phyloP scores from a whole-genome alignment of 37 sponge, comb jelly and placozoan genomes.

The Haliclona indistincta region DNA sequence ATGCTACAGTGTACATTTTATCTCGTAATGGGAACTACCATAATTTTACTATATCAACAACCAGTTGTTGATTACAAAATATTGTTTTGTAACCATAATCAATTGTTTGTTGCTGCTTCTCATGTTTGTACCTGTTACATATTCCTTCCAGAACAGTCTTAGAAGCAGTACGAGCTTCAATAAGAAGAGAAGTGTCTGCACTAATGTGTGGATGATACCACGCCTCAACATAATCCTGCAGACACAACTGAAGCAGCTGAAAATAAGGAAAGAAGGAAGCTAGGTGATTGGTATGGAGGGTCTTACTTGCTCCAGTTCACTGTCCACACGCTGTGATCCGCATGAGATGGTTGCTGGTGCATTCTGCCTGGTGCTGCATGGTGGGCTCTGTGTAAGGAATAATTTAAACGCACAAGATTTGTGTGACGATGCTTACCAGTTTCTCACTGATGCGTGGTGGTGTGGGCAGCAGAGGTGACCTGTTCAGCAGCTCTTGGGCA shows the following conservation, averaged over 20 bases:
- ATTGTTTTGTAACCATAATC: too few relatives aligned
- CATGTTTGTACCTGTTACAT: conserved; percentile 12
- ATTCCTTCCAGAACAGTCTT: neutral
- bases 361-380: neutral
- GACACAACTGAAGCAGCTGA: conserved; percentile 24
- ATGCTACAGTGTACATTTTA: too few relatives aligned
- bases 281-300: too few relatives aligned
- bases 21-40: too few relatives aligned
- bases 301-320: conserved; percentile 8
- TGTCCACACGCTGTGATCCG: neutral
- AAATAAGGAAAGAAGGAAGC: neutral
- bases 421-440: too few relatives aligned
- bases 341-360: neutral
- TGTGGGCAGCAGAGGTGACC: neutral
- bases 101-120: too few relatives aligned
- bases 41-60: too few relatives aligned
- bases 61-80: too few relatives aligned
- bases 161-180: neutral
- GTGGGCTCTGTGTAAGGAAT: too few relatives aligned
- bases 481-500: neutral
- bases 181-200: conserved; percentile 38
- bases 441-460: too few relatives aligned
- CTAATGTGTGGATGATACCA: conserved; percentile 62
- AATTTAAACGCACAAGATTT: too few relatives aligned
- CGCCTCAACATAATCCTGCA: conserved; percentile 50